Evolutionary conservation across 2,888 invertebrate species (phyloP), one percentile per base, ranked within the genome.

Genomic region (Luffia ferchaultella): DNA sequence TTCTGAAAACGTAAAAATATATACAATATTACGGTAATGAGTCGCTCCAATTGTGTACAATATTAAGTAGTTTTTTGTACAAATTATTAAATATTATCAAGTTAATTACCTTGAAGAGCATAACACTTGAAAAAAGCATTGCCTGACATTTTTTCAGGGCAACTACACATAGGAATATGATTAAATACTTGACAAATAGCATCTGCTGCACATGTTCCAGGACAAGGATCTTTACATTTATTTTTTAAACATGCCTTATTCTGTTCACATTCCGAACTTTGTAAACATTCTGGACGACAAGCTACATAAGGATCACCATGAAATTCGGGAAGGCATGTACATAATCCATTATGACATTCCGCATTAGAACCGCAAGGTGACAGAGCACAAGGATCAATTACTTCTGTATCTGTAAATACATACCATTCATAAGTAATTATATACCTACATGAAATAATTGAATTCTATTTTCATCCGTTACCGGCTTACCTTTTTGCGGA

Each of bases 211-310:
- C 95, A 95, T 20, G 91, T 91, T 54, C 90, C 91, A 2, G 89
- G 88, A 61, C 95, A 94, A 51, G 94, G 93, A 73, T 94, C 89
- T 54, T 73, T 70, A 63, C 94, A 95, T 72, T 93, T 92, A 63
- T 89, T 90, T 62, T 85, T 83, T 5, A 90, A 83, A 61, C 93
- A 93, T 46, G 93, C 89, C 64, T 85, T 87, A 62, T 88, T 80
- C 48, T 88, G 85, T 5, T 88, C 73, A 67, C 93, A 94, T 59
- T 93, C 93, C 2, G 85, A 83, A 63, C 89, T 93, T 20, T 91
- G 82, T 15, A 92, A 85, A 70, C 93, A 93, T 75, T 94, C 93
- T 1, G 93, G 93, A 54, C 91, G 86, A 66, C 93, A 94, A 47
- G 88, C 90, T 54, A 76, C 71, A 61, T 91, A 91, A 1, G 93